Conservation (phyloP, 2,888 invertebrate genomes). For the Ophonus ardosiacus region DNA sequence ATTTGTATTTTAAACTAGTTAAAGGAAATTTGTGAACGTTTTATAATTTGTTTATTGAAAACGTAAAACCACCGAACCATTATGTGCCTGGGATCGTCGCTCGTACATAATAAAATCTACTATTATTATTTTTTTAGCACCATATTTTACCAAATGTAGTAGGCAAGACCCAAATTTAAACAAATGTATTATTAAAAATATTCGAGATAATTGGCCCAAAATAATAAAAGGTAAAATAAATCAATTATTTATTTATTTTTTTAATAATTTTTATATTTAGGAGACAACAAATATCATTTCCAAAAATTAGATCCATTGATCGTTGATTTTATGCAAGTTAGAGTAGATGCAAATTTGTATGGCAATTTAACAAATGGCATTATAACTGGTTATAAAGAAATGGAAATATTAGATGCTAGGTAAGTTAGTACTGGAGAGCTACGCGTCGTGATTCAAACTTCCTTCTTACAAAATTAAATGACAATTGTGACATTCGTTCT, state of each 20-base stretch:
- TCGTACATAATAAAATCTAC: too few relatives aligned
- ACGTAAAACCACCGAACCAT: too few relatives aligned
- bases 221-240: not conserved
- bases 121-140: constrained; percentile 9
- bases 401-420: not conserved
- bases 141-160: constrained; percentile 23
- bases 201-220: not conserved
- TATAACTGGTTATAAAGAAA: not conserved
- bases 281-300: constrained; percentile 7
- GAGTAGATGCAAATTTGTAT: constrained; percentile 1
- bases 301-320: constrained; percentile 6
- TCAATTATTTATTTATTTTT: not conserved
- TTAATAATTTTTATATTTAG: not conserved
- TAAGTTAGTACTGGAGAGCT: too few relatives aligned
- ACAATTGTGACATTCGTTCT: too few relatives aligned
- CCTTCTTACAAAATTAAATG: too few relatives aligned
- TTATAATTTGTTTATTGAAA: too few relatives aligned
- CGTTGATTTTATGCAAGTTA: not conserved
- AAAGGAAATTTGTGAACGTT: too few relatives aligned
- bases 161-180: constrained; percentile 11
- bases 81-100: too few relatives aligned
- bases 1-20: too few relatives aligned
- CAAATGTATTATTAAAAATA: not conserved
- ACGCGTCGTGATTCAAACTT: too few relatives aligned
- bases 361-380: constrained; percentile 18